phyloP scores from a whole-genome alignment of 2,113 vertebrate genomes.

The Paramisgurnus dabryanus region DNA sequence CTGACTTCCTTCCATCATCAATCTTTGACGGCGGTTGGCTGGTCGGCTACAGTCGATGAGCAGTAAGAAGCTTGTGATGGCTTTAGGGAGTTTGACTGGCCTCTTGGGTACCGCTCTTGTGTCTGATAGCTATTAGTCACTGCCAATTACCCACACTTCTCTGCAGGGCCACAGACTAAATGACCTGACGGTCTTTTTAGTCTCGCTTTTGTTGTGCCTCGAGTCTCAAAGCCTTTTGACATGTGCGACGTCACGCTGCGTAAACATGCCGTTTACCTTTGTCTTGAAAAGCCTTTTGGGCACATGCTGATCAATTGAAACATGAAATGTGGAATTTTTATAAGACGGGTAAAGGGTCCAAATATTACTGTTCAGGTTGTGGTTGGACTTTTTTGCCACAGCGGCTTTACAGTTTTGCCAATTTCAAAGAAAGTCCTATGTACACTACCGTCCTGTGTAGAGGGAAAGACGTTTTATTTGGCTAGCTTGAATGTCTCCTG shows the following conservation, averaged over 20 bases:
- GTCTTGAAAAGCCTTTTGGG: neutral
- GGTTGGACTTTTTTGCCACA: too few species aligned
- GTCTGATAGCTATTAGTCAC: conserved; percentile 68
- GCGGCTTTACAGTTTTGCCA: neutral
- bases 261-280: neutral
- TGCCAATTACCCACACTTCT: conserved; percentile 62
- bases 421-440: neutral
- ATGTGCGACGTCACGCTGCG: neutral
- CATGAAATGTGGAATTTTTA: neutral
- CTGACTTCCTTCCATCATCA: conserved; percentile 68
- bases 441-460: neutral
- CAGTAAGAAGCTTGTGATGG: conserved; percentile 6
- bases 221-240: conserved; percentile 6
- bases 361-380: too few species aligned
- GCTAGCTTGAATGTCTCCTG: conserved; percentile 20
- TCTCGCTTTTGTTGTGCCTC: conserved; percentile 3
- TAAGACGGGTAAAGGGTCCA: neutral
- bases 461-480: conserved; percentile 1
- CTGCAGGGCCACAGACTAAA: conserved; percentile 53
- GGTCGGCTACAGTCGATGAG: conserved; percentile 20
- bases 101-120: conserved; percentile 68
- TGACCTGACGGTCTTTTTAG: conserved; percentile 18
- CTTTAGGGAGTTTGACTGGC: conserved; percentile 64
- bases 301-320: too few species aligned
- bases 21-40: conserved; percentile 68